phyloP scores from a whole-genome alignment of 2,797 vertebrate species.

The Sebastes goodei region DNA sequence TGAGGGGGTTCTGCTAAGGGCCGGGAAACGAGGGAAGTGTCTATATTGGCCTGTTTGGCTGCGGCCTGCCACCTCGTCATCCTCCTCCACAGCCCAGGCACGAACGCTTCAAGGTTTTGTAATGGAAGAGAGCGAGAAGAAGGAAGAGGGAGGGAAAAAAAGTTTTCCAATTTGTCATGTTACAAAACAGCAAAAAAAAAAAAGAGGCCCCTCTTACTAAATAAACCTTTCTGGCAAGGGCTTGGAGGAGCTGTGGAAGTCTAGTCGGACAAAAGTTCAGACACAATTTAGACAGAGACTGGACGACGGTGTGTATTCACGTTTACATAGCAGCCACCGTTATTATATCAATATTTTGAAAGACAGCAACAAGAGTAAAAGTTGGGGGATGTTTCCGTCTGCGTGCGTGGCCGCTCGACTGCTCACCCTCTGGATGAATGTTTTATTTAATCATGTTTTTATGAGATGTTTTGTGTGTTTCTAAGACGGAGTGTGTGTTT shows the following conservation, averaged over 20 bases:
- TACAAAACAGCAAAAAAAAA: slow-evolving; percentile 52
- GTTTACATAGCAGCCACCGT: slow-evolving; percentile 7
- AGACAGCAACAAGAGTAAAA: neutral
- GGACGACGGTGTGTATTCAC: neutral
- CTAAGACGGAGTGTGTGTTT: neutral
- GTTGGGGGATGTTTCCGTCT: neutral
- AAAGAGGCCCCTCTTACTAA: slow-evolving; percentile 50
- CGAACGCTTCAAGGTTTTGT: slow-evolving; percentile 36
- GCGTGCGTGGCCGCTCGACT: neutral
- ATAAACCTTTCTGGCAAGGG: slow-evolving; percentile 41
- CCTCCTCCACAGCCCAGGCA: slow-evolving; percentile 51
- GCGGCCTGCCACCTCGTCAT: slow-evolving; percentile 39
- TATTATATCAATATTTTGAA: neutral
- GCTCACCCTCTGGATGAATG: neutral
- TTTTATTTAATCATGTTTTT: neutral
- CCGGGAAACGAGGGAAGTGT: slow-evolving; percentile 18
- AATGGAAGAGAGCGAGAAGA: slow-evolving; percentile 41
- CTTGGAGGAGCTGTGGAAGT: slow-evolving; percentile 13
- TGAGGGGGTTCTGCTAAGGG: slow-evolving; percentile 15
- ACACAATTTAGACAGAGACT: neutral
- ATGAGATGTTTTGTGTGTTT: neutral
- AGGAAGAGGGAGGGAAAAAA: slow-evolving; percentile 19
- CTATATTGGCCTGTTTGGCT: slow-evolving; percentile 26
- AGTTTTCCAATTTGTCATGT: slow-evolving; percentile 64
- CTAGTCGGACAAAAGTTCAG: slow-evolving; percentile 7